Percentiles rank a stretch among this genome's conserved stretches.
Evolutionary conservation across 2,113 vertebrate genomes (phyloP).

Genomic region (Salvelinus fontinalis): DNA sequence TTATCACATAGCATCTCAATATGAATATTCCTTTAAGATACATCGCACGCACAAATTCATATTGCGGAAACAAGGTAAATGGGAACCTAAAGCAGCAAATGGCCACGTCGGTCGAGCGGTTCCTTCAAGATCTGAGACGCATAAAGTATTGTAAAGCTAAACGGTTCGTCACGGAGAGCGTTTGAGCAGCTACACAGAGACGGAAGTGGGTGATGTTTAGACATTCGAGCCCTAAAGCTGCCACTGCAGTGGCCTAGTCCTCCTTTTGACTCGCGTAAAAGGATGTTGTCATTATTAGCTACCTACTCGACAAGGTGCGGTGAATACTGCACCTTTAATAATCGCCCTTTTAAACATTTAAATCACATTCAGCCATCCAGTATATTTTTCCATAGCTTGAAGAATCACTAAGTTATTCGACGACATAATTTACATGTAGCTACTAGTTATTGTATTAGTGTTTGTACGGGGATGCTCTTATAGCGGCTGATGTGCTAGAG

Average conservation of each 20-base stretch:
- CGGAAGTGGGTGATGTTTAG: constrained; percentile 52
- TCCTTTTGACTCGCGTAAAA: constrained; percentile 59
- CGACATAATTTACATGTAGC: too few relatives aligned
- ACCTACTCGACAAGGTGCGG: constrained; percentile 64
- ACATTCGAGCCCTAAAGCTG: constrained; percentile 26
- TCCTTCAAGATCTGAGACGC: constrained; percentile 28
- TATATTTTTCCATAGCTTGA: not conserved
- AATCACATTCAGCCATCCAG: not conserved
- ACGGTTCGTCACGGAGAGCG: not conserved
- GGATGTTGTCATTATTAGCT: constrained; percentile 67
- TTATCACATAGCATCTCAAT: constrained; percentile 12
- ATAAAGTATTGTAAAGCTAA: constrained; percentile 20
- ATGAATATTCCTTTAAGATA: constrained; percentile 5
- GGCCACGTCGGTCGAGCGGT: constrained; percentile 48
- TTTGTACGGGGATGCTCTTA: not conserved
- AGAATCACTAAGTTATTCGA: too few relatives aligned
- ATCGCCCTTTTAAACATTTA: not conserved
- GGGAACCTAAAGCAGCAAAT: constrained; percentile 47
- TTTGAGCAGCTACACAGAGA: not conserved
- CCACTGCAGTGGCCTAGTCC: constrained; percentile 58
- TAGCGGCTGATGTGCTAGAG: not conserved
- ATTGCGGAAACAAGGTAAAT: constrained; percentile 59
- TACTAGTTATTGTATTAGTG: not conserved
- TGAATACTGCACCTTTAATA: constrained; percentile 42
- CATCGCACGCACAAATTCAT: constrained; percentile 54